Conservation (phyloP, 1,140 invertebrate genomes). For the Drosophila cardini region DNA sequence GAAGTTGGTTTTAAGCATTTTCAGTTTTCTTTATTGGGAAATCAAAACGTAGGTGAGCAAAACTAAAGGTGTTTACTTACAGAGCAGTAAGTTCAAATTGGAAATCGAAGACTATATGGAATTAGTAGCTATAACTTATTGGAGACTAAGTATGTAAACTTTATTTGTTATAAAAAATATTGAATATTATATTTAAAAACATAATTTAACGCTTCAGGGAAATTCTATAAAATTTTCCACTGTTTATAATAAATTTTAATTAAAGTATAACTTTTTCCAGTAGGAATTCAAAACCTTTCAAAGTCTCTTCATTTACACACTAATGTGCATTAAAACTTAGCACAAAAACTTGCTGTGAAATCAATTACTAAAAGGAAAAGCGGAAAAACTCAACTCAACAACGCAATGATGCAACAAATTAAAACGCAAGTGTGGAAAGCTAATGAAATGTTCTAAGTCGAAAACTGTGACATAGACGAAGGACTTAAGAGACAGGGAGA, state of each 20-base stretch:
- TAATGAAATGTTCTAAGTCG: constrained; percentile 72
- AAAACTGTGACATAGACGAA: constrained; percentile 20
- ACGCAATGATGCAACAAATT: constrained; percentile 79
- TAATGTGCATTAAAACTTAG: constrained; percentile 73
- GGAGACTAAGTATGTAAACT: neutral
- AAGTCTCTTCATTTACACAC: constrained; percentile 59
- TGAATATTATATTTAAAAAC: too few species aligned
- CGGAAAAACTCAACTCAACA: too few species aligned
- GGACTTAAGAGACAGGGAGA: neutral
- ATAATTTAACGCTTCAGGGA: too few species aligned
- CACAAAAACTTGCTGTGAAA: constrained; percentile 59
- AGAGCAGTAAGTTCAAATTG: too few species aligned
- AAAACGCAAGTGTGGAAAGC: constrained; percentile 63
- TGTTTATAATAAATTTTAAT: neutral
- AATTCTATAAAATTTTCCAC: too few species aligned
- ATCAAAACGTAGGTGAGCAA: neutral
- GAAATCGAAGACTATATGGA: too few species aligned
- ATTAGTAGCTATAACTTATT: neutral
- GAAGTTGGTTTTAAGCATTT: constrained; percentile 8
- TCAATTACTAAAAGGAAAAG: constrained; percentile 62
- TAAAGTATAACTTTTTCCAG: neutral
- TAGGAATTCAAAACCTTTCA: constrained; percentile 10
- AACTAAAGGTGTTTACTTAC: neutral
- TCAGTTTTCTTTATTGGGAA: constrained; percentile 15
- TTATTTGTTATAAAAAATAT: too few species aligned